Conservation (phyloP, 2,113 vertebrate genomes). For the Thomomys bottae region DNA sequence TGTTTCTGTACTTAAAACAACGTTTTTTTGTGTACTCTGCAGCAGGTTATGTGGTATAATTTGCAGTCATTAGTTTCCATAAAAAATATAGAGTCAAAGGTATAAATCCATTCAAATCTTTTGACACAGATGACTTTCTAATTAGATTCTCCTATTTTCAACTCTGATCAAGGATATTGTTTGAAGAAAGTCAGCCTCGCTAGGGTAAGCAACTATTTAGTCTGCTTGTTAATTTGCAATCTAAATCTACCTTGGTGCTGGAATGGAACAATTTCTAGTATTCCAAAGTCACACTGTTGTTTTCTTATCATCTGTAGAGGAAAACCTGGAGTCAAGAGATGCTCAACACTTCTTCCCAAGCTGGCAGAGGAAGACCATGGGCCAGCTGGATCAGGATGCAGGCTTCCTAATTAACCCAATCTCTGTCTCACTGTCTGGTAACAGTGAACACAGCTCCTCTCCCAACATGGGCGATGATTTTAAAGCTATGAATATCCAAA, state of each 20-base stretch:
- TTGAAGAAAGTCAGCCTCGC: background rate
- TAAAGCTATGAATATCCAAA: background rate
- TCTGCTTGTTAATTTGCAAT: rapidly evolving
- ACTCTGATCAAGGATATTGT: background rate
- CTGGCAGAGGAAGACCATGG: background rate
- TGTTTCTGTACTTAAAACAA: background rate
- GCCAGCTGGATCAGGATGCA: rapidly evolving
- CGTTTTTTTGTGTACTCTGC: no score
- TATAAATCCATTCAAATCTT: background rate
- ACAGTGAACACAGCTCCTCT: background rate
- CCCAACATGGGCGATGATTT: background rate
- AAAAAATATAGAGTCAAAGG: background rate
- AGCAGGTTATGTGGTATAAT: background rate
- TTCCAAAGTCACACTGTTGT: background rate
- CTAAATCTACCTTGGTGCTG: background rate
- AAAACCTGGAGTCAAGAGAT: rapidly evolving
- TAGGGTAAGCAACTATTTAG: background rate
- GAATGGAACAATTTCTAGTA: background rate
- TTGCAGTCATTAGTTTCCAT: background rate
- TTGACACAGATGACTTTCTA: background rate
- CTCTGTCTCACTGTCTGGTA: background rate
- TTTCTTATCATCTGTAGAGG: background rate
- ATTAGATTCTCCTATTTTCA: background rate
- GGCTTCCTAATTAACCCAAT: background rate
- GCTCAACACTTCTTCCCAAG: background rate